Conservation (phyloP, 2,797 vertebrate species). For the Apodemus agrarius region DNA sequence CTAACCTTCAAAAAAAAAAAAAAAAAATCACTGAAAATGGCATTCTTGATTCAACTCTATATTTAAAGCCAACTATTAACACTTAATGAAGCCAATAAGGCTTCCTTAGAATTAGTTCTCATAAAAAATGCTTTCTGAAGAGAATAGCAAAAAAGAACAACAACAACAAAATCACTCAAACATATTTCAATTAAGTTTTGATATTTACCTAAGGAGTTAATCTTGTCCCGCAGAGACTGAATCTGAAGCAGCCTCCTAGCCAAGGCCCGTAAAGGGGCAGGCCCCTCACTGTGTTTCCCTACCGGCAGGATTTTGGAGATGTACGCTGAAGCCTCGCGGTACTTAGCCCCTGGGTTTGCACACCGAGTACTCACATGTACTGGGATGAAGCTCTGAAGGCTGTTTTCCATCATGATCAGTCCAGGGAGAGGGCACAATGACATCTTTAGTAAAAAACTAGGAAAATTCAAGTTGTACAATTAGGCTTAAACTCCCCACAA, state of each 20-base stretch:
- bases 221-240: neutral
- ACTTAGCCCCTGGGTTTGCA: neutral
- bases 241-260: conserved; percentile 5
- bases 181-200: neutral
- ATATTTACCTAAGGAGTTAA: conserved; percentile 10
- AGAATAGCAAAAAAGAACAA: neutral
- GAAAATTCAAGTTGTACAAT: conserved; percentile 69
- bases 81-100: neutral
- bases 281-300: neutral
- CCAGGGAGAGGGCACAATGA: conserved; percentile 98
- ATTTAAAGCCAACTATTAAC: neutral
- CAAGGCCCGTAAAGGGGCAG: neutral
- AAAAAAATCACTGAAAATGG: neutral
- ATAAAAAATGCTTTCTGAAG: conserved; percentile 50
- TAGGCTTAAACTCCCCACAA: neutral
- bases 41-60: conserved; percentile 13
- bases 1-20: conserved; percentile 1
- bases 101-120: neutral
- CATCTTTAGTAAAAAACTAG: conserved; percentile 97
- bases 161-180: neutral
- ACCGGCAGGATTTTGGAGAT: neutral
- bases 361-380: conserved; percentile 89
- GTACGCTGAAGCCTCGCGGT: conserved; percentile 81
- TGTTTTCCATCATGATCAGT: conserved; percentile 90
- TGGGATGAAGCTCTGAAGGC: conserved; percentile 85